Percentiles rank a stretch among this genome's conserved stretches.
Evolutionary conservation across 2,797 vertebrate genomes (phyloP).

Genomic region (Geotria australis): DNA sequence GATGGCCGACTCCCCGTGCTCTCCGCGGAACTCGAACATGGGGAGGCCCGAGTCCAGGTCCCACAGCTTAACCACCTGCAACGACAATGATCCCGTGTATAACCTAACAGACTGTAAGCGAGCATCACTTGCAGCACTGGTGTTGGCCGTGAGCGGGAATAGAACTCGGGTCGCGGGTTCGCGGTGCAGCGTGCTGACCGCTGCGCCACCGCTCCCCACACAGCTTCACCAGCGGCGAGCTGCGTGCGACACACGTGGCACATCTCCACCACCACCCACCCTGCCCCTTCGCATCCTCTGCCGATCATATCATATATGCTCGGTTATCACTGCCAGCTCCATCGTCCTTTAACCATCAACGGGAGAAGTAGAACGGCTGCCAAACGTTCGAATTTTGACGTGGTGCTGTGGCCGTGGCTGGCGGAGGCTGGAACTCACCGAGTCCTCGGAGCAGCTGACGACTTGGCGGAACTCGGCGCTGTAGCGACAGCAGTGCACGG

Average conservation of each 20-base stretch:
- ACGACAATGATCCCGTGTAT: neutral
- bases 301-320: neutral
- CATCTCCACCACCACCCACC: neutral
- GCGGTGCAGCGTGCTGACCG: too few relatives aligned
- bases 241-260: too few relatives aligned
- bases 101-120: too few relatives aligned
- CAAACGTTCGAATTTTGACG: too few relatives aligned
- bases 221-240: constrained; percentile 16
- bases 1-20: constrained; percentile 10
- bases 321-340: too few relatives aligned
- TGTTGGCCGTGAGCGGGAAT: too few relatives aligned
- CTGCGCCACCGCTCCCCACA: too few relatives aligned
- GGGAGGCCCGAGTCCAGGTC: constrained; percentile 21
- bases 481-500: constrained; percentile 24
- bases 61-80: constrained; percentile 23
- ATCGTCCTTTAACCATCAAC: neutral
- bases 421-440: constrained; percentile 14
- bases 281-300: neutral
- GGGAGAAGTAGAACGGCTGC: too few relatives aligned
- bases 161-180: too few relatives aligned
- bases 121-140: too few relatives aligned
- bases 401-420: neutral
- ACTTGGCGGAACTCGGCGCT: constrained; percentile 24
- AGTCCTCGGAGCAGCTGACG: constrained; percentile 28
- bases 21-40: constrained; percentile 19